These are phyloP conservation scores for Sinohyriopsis cumingii DNA, from an alignment of 2,888 invertebrate species.

Conservation along the genomic window DNA sequence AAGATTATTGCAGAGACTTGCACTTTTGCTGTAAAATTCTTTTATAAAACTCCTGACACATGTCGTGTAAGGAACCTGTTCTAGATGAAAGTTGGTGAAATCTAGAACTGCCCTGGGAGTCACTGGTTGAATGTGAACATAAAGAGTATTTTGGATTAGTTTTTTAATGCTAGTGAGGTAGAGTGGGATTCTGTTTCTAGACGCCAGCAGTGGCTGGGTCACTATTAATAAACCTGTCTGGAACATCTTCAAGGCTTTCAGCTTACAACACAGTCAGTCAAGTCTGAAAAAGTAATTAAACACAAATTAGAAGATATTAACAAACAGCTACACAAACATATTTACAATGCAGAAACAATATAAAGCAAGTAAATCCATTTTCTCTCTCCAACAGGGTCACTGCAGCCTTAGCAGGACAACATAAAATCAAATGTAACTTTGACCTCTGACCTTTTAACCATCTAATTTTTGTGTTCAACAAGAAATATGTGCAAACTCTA, in stretches of 20 bases:
- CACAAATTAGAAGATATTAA: too few relatives aligned
- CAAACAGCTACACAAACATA: too few relatives aligned
- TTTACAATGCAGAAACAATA: too few relatives aligned
- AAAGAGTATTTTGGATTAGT: constrained; percentile 50
- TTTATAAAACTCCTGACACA: constrained; percentile 46
- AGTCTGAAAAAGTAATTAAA: too few relatives aligned
- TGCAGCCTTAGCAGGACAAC: too few relatives aligned
- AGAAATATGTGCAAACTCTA: too few relatives aligned
- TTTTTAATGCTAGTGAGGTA: constrained; percentile 47
- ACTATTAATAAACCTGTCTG: constrained; percentile 54
- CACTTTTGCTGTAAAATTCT: constrained; percentile 50
- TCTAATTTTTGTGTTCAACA: too few relatives aligned
- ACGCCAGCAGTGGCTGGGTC: constrained; percentile 51
- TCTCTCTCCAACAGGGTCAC: too few relatives aligned
- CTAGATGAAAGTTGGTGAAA: constrained; percentile 19
- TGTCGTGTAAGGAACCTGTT: constrained; percentile 38
- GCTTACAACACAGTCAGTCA: too few relatives aligned
- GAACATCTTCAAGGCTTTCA: constrained; percentile 34
- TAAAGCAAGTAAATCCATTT: too few relatives aligned
- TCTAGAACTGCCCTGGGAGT: not conserved
- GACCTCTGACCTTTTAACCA: too few relatives aligned
- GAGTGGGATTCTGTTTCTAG: constrained; percentile 34
- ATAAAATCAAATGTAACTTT: too few relatives aligned
- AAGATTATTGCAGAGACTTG: constrained; percentile 43
- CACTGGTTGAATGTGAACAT: constrained; percentile 58